Evolutionary conservation across 2,113 vertebrate species (phyloP), one percentile per base, ranked within the genome.

Genomic region (Mormyrus lacerda): DNA sequence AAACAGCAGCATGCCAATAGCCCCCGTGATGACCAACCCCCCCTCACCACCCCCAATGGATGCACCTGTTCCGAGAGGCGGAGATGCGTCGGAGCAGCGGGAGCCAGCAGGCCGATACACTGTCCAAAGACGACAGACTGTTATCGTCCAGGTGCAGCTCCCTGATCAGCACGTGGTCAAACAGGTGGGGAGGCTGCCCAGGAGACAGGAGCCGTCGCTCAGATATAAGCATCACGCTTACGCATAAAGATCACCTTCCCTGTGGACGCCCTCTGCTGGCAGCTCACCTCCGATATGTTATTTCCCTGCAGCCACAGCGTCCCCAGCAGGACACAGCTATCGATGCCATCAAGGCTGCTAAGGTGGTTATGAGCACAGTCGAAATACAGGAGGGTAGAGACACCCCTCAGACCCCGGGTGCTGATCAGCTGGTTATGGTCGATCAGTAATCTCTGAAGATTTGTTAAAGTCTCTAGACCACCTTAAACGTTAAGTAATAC

Each of bases 281-380:
- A 2, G 39, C 89, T 89, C 95, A 99, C 98, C 97, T 99, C 95
- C 89, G 92, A 95, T 11, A 99, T 95, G 87, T 95, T 96, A 95
- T 99, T 99, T 92, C 96, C 96, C 53, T 95, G 96, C 91, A 98
- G 94, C 89, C 97, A 97, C 93, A 99, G 92, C 31, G 95, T 95
- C 69, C 95, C 95, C 31, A 99, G 97, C n/a, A 99, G 95, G 87
- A 95, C 96, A 89, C 95, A 97, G 90, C 95, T 96, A 92, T 97
- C 96, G 93, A 99, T 95, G 86, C 96, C 97, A 89, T 98, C 96
- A 89, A 97, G 87, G 2, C 91, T 88, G 27, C 92, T 94, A 88
- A 99, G 96, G 92, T 98, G 95, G 94, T 99, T 99, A 94, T 97
- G 94, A 4, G 97, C 98, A 90, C 97, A 98, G 93, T 97, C 96